Evolutionary conservation across 2,797 vertebrate species (phyloP), one percentile per base, ranked within the genome.

Genomic region (Cossypha polioptera): DNA sequence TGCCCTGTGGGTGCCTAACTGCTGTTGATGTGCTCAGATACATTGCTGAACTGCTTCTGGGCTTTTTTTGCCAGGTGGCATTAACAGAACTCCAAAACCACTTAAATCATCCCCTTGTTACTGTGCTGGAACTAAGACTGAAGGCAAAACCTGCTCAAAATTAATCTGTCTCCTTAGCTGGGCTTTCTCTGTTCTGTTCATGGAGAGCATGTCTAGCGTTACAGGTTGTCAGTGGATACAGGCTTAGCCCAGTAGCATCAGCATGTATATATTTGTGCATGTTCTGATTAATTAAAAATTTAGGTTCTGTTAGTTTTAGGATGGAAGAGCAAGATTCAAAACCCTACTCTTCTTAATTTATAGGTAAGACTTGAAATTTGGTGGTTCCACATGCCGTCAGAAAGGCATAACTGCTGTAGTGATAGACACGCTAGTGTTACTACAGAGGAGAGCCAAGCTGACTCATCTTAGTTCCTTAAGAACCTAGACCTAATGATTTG

Each of bases 21-120:
- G 35, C 40, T 63, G 9, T 21, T 71, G 47, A 19, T 66, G 33
- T 51, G 66, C 38, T 86, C 35, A 59, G 38, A 58, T 43, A 58
- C 13, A 33, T 43, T 0, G 0, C 19, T 58, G 55, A 95, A 29
- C 33, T 88, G 38, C 51, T 92, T 58, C 53, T 55, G 35, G 35
- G 29, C 12, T 50, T n/a, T 58, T 85, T 80, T 48, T 65, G 63
- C 66, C 48, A 40, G 38, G 7, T 53, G 20, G n/a, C 29, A 15
- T 61, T 61, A 73, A n/a, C 16, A 90, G 76, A 92, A 59, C 35
- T 86, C 54, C 20, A 38, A 45, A 88, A 86, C 7, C 35, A n/a
- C 43, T 45, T 62, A 54, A 31, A 57, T 69, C 11, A n/a, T 54
- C 11, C 12, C 4, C 8, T 54, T 45, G 40, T 74, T 83, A 50